Conservation (phyloP, 2,113 vertebrate species). For the Gila orcuttii region DNA sequence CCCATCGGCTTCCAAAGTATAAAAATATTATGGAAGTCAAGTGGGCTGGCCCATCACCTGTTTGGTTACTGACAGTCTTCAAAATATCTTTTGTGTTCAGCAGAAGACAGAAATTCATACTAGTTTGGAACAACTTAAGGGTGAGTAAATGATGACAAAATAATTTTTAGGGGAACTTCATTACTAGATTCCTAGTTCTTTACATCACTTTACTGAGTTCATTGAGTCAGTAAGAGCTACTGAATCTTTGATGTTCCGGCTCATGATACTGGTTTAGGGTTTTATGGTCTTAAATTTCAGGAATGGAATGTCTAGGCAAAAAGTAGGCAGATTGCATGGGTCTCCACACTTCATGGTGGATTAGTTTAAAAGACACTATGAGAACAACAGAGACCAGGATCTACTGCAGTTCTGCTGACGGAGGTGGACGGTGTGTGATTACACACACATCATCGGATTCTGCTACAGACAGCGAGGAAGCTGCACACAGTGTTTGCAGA, state of each 20-base stretch:
- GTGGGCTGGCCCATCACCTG: too few relatives aligned
- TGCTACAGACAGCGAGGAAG: background rate
- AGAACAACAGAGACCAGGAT: slow-evolving; percentile 42
- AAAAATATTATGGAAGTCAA: too few relatives aligned
- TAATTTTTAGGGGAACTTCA: too few relatives aligned
- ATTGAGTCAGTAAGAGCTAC: background rate
- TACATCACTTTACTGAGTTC: background rate
- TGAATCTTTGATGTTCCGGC: slow-evolving; percentile 44
- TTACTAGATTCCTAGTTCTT: too few relatives aligned
- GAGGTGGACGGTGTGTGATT: slow-evolving; percentile 48
- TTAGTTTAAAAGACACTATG: slow-evolving; percentile 5
- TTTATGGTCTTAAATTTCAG: slow-evolving; percentile 17
- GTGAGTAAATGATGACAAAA: too few relatives aligned
- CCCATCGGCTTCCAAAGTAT: too few relatives aligned
- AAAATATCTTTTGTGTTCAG: too few relatives aligned
- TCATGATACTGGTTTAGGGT: slow-evolving; percentile 20
- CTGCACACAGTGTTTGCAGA: background rate
- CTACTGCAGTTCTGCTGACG: slow-evolving; percentile 26
- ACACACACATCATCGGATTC: slow-evolving; percentile 38
- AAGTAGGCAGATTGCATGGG: slow-evolving; percentile 20
- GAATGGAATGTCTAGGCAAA: background rate
- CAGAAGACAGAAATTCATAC: too few relatives aligned
- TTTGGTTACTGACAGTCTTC: too few relatives aligned
- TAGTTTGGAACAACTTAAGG: too few relatives aligned
- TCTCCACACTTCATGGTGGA: background rate